Percentiles rank a stretch among this genome's conserved stretches.
Conservation (phyloP, 2,113 vertebrate genomes). For the Speoplatyrhinus poulsoni region DNA sequence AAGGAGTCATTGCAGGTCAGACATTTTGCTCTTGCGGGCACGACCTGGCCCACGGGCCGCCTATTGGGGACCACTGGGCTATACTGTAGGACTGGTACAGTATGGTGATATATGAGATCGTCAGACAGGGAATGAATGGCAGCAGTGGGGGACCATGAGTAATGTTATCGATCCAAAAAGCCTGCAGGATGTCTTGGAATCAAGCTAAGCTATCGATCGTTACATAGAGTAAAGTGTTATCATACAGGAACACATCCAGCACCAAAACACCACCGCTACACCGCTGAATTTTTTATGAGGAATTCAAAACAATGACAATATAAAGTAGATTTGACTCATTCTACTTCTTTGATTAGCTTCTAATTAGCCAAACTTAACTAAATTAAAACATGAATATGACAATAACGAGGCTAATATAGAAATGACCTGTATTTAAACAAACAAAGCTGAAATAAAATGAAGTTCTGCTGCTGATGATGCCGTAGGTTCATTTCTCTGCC, state of each 20-base stretch:
- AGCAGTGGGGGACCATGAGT: conserved; percentile 35
- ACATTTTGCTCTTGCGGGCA: too few species aligned
- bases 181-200: conserved; percentile 56
- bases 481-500: neutral
- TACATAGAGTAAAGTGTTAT: conserved; percentile 29
- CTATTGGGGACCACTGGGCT: too few species aligned
- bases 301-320: conserved; percentile 56
- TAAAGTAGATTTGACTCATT: conserved; percentile 54
- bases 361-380: too few species aligned
- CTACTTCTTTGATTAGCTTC: too few species aligned
- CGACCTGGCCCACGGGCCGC: too few species aligned
- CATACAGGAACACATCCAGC: conserved; percentile 22
- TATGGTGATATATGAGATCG: too few species aligned
- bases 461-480: neutral
- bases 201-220: conserved; percentile 58
- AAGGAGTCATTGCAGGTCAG: too few species aligned
- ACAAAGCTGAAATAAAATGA: conserved; percentile 4
- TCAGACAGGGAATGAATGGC: conserved; percentile 29
- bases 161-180: conserved; percentile 51
- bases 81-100: too few species aligned
- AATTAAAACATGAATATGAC: too few species aligned
- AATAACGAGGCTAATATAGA: conserved; percentile 1
- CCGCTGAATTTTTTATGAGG: conserved; percentile 60
- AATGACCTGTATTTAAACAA: conserved; percentile 5
- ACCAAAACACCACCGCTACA: conserved; percentile 1